Conservation (phyloP, 92 coral and sea anemone genomes). For the Palythoa grandiflora region DNA sequence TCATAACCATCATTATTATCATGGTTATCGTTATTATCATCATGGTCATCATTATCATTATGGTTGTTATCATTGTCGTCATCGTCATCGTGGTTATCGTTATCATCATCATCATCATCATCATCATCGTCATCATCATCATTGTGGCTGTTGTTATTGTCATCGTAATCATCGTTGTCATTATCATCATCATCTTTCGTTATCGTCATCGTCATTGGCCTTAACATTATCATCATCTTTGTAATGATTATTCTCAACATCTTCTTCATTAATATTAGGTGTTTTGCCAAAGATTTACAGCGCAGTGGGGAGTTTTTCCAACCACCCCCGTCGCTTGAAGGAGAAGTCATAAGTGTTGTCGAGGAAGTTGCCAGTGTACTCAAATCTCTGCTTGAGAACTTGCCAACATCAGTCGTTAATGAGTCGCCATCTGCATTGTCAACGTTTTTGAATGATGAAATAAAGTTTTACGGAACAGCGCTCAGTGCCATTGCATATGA, state of each 20-base stretch:
- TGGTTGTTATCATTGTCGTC: no score
- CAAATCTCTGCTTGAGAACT: background rate
- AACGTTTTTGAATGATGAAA: constrained; percentile 67
- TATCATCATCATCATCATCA: no score
- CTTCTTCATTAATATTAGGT: background rate
- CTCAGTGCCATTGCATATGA: constrained; percentile 42
- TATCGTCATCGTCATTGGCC: background rate
- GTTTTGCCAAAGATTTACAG: constrained; percentile 38
- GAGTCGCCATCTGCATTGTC: constrained; percentile 51
- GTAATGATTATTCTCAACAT: no score
- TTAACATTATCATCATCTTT: background rate
- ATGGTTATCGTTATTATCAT: background rate
- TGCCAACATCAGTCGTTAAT: background rate
- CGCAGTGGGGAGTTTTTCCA: constrained; percentile 13
- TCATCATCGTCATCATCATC: no score
- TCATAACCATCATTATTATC: background rate
- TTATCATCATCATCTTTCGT: background rate
- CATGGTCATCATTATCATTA: background rate
- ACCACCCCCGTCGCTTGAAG: constrained; percentile 10
- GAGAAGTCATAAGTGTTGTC: background rate
- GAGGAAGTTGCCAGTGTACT: constrained; percentile 3
- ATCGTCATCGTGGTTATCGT: background rate
- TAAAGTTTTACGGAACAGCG: constrained; percentile 47
- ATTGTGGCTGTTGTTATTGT: no score
- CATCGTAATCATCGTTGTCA: background rate